These are phyloP conservation scores for Cryptotis parvus DNA, from an alignment of 2,113 vertebrate genomes.

Conservation along the genomic window DNA sequence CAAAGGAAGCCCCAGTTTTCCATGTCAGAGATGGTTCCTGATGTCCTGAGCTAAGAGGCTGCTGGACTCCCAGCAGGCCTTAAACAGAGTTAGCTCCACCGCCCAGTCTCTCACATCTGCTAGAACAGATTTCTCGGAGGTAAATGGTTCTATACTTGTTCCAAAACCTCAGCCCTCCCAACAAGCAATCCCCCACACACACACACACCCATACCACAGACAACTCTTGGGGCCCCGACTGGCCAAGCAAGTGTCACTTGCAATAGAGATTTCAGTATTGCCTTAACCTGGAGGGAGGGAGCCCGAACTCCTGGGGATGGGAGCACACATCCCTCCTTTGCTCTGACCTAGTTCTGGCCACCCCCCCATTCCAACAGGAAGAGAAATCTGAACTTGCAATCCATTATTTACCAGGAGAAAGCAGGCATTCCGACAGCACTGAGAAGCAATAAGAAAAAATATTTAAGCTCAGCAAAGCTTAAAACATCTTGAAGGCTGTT, in stretches of 20 bases:
- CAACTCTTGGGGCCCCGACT: no score
- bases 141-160: no score
- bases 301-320: constrained; percentile 24
- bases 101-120: neutral
- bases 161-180: neutral
- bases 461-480: constrained; percentile 51
- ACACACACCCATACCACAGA: no score
- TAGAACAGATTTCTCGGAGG: neutral
- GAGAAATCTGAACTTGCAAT: constrained; percentile 69
- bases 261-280: constrained; percentile 7
- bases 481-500: constrained; percentile 51
- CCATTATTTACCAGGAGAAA: constrained; percentile 79
- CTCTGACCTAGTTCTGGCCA: constrained; percentile 77
- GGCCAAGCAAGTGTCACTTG: no score
- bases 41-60: neutral
- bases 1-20: neutral
- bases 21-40: neutral
- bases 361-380: constrained; percentile 49
- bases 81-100: no score
- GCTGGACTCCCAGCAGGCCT: no score
- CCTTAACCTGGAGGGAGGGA: constrained; percentile 32
- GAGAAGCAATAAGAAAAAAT: constrained; percentile 30
- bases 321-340: neutral
- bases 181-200: no score
- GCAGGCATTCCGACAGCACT: constrained; percentile 62